phyloP scores from a whole-genome alignment of 2,797 vertebrate species.

The Natrix natrix region DNA sequence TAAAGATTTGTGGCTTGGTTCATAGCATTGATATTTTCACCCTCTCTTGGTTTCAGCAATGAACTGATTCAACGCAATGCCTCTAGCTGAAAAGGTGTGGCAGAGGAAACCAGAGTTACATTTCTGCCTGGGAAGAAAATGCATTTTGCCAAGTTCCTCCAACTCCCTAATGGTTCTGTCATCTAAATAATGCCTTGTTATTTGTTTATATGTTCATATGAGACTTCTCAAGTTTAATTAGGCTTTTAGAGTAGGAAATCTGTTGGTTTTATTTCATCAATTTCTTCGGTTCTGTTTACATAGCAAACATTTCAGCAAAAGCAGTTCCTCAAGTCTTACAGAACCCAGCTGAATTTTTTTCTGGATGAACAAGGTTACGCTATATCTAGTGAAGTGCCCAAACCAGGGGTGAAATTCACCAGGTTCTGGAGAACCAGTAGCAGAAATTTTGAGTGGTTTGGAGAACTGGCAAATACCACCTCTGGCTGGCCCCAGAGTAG shows the following conservation, averaged over 20 bases:
- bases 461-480: too few species aligned
- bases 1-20: neutral
- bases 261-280: neutral
- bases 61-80: neutral
- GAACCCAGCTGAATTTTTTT: neutral
- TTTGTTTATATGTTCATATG: neutral
- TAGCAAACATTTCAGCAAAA: neutral
- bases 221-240: neutral
- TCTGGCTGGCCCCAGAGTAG: too few species aligned
- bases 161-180: neutral
- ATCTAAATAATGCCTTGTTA: neutral
- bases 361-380: neutral
- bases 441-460: too few species aligned
- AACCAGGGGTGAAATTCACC: too few species aligned
- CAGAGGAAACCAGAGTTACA: neutral
- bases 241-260: neutral
- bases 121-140: neutral
- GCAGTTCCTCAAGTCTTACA: neutral
- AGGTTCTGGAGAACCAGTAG: too few species aligned
- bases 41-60: neutral
- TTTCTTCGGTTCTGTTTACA: neutral
- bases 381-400: neutral
- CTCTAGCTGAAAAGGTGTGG: neutral
- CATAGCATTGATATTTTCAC: neutral
- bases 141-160: neutral